These are phyloP conservation scores for Psettodes erumei DNA, from an alignment of 2,113 vertebrate species.

Conservation along the genomic window DNA sequence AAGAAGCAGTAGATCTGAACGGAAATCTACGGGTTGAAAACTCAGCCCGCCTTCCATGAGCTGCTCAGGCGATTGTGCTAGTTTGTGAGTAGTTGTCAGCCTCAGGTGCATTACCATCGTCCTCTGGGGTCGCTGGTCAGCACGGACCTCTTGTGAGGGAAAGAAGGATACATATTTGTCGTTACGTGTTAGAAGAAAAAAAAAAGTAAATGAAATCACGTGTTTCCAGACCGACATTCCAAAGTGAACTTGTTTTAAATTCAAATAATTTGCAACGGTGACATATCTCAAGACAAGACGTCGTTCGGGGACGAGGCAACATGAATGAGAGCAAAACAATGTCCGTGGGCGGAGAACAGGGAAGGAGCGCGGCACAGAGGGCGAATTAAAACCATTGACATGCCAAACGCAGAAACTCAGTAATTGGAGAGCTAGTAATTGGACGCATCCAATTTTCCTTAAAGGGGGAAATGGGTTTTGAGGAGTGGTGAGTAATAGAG, in stretches of 20 bases:
- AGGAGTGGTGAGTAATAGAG: conserved; percentile 68
- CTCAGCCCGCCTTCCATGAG: background rate
- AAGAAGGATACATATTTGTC: no score
- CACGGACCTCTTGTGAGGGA: no score
- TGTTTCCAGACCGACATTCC: no score
- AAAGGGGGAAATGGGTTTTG: conserved; percentile 55
- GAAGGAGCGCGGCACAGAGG: background rate
- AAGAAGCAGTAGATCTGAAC: background rate
- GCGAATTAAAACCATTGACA: conserved; percentile 26
- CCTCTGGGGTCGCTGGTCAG: no score
- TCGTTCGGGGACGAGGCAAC: conserved; percentile 1
- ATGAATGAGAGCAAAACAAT: background rate
- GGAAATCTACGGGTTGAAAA: background rate
- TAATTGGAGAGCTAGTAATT: conserved; percentile 56
- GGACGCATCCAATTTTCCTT: conserved; percentile 67
- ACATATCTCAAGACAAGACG: background rate
- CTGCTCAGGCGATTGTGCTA: background rate
- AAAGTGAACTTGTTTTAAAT: no score
- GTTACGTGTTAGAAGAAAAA: no score
- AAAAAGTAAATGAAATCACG: no score
- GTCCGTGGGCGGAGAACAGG: background rate
- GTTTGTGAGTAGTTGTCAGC: background rate
- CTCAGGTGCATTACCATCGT: no score
- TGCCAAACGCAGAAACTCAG: conserved; percentile 44
- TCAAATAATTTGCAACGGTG: background rate